Base-by-base conservation (phyloP, 2,888 invertebrate species). In the Philaethria dido region DNA sequence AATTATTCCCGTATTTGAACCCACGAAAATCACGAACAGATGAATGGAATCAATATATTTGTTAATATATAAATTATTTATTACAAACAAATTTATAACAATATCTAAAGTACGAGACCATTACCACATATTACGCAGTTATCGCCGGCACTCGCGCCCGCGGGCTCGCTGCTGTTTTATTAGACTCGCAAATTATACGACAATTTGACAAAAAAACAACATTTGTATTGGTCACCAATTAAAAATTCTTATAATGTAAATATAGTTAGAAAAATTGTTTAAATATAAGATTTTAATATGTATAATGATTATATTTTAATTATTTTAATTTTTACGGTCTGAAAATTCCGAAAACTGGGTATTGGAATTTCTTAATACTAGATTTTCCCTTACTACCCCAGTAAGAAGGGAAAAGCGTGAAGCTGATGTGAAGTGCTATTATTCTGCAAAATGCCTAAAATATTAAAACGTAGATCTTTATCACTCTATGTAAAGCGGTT, bases 121-220 rank as follows among this genome's bases (percentile, higher is more conserved):
- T 67, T 66, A 57, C 55, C 62, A 47, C 66, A 55, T 33, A 62
- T 67, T 67, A 63, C 59, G 29, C 59, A 48, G 67, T 39, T 67
- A 67, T 67, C 59, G 50, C 42, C n/a, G 3, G 55, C 45, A 45
- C 54, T 44, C 33, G 66, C n/a, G 66, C 67, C 45, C 25, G 57
- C n/a, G 63, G 33, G 54, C 52, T 16, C 64, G 47, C 25, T 50
- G 18, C 22, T 44, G 50, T 48, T 67, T 67, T 67, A 63, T 52
- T 63, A 63, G 50, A 64, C 25, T 57, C 33, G 50, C 48, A 18
- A 47, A 36, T 57, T 25, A 59, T 18, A 16, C 45, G 63, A 54
- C 29, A 63, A 62, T 52, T 0, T 50, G 50, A 52, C 16, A 52
- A 29, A 50, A 55, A 55, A 62, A 62, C 16, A n/a, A 9, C 13